Evolutionary conservation across 2,888 invertebrate genomes (phyloP).

Genomic region (Drosophila multiciliata): DNA sequence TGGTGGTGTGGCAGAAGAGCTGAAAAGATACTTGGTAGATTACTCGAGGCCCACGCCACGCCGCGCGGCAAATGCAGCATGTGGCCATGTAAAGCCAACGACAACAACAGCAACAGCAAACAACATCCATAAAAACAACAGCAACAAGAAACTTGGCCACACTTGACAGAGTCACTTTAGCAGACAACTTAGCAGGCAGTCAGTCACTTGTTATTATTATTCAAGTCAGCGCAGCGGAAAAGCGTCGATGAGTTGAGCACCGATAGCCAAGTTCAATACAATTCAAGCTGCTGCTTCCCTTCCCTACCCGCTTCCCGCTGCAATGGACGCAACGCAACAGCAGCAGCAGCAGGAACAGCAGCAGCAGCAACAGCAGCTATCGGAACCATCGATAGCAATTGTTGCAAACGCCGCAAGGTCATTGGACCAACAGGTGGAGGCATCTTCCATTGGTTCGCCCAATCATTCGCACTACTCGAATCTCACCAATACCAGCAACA

Average conservation of each 20-base stretch:
- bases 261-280: conserved; percentile 5
- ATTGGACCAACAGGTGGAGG: conserved; percentile 73
- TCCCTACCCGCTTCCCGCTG: not conserved
- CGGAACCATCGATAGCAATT: conserved; percentile 10
- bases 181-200: conserved; percentile 66
- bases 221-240: conserved; percentile 70
- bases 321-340: conserved; percentile 61
- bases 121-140: not conserved
- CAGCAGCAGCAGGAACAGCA: conserved; percentile 16
- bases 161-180: conserved; percentile 59
- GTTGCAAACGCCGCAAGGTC: conserved; percentile 51
- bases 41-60: conserved; percentile 45
- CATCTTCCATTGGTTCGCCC: conserved; percentile 56
- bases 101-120: conserved; percentile 8
- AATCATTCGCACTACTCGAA: conserved; percentile 78
- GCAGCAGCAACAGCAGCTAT: conserved; percentile 20
- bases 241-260: conserved; percentile 74
- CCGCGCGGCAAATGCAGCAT: conserved; percentile 60
- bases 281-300: conserved; percentile 4
- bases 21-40: conserved; percentile 27
- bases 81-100: conserved; percentile 59
- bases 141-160: conserved; percentile 40
- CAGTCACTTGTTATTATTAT: conserved; percentile 64
- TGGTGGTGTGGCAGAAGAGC: conserved; percentile 15
- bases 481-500: conserved; percentile 72